Conservation (phyloP, 2,888 invertebrate genomes). For the Petrolisthes cinctipes region DNA sequence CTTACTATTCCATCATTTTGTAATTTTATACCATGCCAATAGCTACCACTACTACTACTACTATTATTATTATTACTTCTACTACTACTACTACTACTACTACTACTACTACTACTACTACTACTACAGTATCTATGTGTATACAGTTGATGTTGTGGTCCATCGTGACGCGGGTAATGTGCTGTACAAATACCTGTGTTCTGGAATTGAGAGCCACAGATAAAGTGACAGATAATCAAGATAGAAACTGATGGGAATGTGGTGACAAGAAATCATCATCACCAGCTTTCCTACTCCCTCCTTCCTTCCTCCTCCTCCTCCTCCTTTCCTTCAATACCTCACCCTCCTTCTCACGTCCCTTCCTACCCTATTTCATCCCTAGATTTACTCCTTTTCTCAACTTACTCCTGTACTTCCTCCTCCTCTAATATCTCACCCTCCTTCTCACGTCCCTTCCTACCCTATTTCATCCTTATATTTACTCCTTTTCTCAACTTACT, state of each 20-base stretch:
- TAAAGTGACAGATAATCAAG: background rate
- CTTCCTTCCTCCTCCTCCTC: constrained; percentile 4
- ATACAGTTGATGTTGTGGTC: background rate
- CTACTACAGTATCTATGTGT: too few relatives aligned
- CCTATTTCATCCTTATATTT: too few relatives aligned
- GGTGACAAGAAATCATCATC: background rate
- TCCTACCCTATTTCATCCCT: background rate
- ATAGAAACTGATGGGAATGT: background rate
- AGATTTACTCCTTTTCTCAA: background rate
- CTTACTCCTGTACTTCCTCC: background rate
- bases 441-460: background rate
- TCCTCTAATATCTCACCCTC: background rate
- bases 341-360: background rate
- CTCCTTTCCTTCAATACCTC: background rate
- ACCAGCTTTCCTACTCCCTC: background rate
- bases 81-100: too few relatives aligned
- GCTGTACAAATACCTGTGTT: constrained; percentile 16
- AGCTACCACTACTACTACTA: too few relatives aligned
- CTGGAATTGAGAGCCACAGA: background rate
- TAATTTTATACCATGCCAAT: background rate
- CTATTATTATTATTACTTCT: too few relatives aligned
- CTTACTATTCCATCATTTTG: background rate
- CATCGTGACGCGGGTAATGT: background rate
- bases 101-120: too few relatives aligned
- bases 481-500: background rate